Conservation (phyloP, 1,140 invertebrate species). For the Rhyacophila brunnea region DNA sequence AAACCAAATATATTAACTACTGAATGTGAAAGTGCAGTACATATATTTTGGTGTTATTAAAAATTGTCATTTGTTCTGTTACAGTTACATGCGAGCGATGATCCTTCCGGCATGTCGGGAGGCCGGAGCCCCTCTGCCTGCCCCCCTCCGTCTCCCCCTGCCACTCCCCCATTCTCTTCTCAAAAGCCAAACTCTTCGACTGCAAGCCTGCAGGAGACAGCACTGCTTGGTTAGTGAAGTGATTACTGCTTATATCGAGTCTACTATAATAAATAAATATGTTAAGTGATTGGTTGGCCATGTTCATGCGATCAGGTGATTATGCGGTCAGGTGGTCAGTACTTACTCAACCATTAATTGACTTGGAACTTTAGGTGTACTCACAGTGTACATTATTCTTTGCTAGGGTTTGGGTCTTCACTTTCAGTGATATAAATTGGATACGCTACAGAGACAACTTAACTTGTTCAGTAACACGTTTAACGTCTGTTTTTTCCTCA, state of each 20-base stretch:
- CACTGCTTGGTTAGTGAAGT: slow-evolving; percentile 26
- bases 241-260: background rate
- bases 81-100: slow-evolving; percentile 29
- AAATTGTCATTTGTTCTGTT: slow-evolving; percentile 21
- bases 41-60: too few relatives aligned
- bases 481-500: slow-evolving; percentile 31
- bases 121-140: slow-evolving; percentile 30
- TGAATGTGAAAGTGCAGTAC: too few relatives aligned
- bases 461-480: too few relatives aligned
- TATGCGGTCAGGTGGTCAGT: too few relatives aligned
- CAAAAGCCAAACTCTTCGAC: slow-evolving; percentile 20
- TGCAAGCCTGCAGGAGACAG: slow-evolving; percentile 27
- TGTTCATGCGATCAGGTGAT: too few relatives aligned
- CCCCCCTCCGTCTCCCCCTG: slow-evolving; percentile 26
- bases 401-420: too few relatives aligned
- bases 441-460: too few relatives aligned
- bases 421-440: too few relatives aligned
- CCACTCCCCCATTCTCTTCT: slow-evolving; percentile 25
- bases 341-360: too few relatives aligned
- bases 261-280: background rate
- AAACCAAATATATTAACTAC: too few relatives aligned
- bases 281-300: background rate
- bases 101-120: slow-evolving; percentile 27
- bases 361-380: too few relatives aligned
- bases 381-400: too few relatives aligned